Percentiles rank a stretch among this genome's conserved stretches.
Evolutionary conservation across 2,113 vertebrate genomes (phyloP).

Genomic region (Jacana jacana): DNA sequence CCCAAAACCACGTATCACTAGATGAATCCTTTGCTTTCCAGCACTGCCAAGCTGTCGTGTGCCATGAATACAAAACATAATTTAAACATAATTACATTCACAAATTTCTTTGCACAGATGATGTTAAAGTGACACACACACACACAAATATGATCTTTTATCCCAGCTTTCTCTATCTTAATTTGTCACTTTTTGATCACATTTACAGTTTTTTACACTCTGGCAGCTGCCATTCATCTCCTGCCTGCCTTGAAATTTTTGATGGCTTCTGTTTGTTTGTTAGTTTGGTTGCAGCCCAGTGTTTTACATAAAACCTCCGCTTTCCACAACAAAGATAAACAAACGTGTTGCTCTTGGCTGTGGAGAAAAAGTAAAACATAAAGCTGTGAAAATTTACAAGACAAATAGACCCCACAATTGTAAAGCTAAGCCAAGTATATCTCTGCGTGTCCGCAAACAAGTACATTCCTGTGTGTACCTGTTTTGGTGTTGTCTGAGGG

Average conservation of each 20-base stretch:
- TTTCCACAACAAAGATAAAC: neutral
- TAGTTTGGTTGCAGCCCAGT: neutral
- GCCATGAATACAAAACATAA: neutral
- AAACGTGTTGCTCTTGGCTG: neutral
- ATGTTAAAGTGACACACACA: neutral
- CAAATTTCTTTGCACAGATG: neutral
- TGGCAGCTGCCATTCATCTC: neutral
- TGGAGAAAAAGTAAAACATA: neutral
- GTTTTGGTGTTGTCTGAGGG: neutral
- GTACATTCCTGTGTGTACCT: neutral
- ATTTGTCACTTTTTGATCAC: neutral
- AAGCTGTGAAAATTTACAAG: neutral
- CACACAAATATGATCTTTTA: neutral
- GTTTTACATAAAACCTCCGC: neutral
- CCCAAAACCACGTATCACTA: neutral
- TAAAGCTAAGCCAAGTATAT: neutral
- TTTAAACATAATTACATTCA: neutral
- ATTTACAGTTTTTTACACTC: neutral
- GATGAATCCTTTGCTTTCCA: neutral
- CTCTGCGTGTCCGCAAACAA: neutral
- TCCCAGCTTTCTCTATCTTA: neutral
- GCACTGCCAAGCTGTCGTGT: fast-evolving
- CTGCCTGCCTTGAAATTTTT: neutral
- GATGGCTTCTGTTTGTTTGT: neutral
- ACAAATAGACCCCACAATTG: neutral